Evolutionary conservation across 2,797 vertebrate species (phyloP).

Genomic region (Pipistrellus pygmaeus): DNA sequence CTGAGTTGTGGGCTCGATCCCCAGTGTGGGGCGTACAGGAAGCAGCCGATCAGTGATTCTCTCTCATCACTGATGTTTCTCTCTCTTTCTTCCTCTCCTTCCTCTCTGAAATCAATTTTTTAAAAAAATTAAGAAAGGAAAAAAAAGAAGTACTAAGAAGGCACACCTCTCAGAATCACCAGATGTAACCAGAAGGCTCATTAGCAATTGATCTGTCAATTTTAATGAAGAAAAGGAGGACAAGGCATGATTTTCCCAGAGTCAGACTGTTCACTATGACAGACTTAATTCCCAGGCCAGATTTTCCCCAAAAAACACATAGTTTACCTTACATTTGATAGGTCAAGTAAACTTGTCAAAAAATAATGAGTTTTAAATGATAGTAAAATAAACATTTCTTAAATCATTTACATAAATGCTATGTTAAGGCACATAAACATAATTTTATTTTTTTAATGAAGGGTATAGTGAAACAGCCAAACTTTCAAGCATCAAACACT

Average conservation of each 20-base stretch:
- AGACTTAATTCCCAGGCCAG: background rate
- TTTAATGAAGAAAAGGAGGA: background rate
- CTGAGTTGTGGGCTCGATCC: no score
- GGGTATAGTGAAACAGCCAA: background rate
- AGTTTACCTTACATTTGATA: background rate
- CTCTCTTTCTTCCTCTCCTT: no score
- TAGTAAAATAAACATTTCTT: constrained; percentile 42
- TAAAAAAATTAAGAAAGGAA: no score
- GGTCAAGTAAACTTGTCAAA: constrained; percentile 26
- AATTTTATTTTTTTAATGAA: constrained; percentile 1
- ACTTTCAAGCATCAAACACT: constrained; percentile 29
- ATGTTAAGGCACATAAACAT: background rate
- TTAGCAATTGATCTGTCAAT: background rate
- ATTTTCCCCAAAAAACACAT: background rate
- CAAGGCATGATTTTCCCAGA: background rate
- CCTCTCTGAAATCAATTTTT: no score
- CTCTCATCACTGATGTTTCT: no score
- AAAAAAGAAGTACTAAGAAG: background rate
- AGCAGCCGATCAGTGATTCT: no score
- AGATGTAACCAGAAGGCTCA: background rate
- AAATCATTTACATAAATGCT: constrained; percentile 31
- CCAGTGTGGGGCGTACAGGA: no score
- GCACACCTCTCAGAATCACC: background rate
- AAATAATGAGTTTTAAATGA: constrained; percentile 13
- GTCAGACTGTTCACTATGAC: background rate